These are phyloP conservation scores for Strigamia transsilvanica DNA, from an alignment of 2,888 invertebrate genomes.

Conservation along the genomic window DNA sequence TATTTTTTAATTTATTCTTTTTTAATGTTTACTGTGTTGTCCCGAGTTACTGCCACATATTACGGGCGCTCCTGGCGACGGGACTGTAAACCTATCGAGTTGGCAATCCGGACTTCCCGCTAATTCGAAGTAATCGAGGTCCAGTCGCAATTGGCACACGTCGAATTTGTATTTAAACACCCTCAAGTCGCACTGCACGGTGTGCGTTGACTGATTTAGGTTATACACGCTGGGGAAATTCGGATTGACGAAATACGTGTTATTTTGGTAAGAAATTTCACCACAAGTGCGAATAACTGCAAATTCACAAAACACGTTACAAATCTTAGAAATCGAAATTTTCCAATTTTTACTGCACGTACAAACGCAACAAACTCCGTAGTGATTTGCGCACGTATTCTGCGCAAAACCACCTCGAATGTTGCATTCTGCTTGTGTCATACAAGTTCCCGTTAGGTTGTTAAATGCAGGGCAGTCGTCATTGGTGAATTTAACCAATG, in stretches of 20 bases:
- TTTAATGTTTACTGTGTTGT: slow-evolving; percentile 36
- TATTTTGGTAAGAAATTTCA: slow-evolving; percentile 48
- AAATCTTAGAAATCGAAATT: background rate
- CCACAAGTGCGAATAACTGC: slow-evolving; percentile 39
- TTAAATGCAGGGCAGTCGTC: slow-evolving; percentile 38
- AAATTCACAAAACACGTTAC: background rate
- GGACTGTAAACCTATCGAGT: slow-evolving; percentile 50
- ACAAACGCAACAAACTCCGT: slow-evolving; percentile 51
- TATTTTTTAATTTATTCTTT: background rate
- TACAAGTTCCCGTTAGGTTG: slow-evolving; percentile 51
- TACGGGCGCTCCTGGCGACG: slow-evolving; percentile 46
- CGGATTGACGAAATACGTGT: slow-evolving; percentile 51
- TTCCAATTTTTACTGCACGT: background rate
- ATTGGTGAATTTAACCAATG: slow-evolving; percentile 50
- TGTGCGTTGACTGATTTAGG: background rate
- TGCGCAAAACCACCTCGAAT: slow-evolving; percentile 23
- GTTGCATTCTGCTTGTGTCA: slow-evolving; percentile 50
- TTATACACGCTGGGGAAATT: slow-evolving; percentile 30
- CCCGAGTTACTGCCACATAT: slow-evolving; percentile 41
- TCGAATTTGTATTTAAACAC: slow-evolving; percentile 38
- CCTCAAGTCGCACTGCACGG: slow-evolving; percentile 44
- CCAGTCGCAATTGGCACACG: slow-evolving; percentile 51
- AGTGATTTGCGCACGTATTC: slow-evolving; percentile 13
- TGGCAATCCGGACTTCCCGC: slow-evolving; percentile 51
- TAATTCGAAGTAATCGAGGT: slow-evolving; percentile 46